Conservation (phyloP, 2,797 vertebrate species). For the Rhinichthys osculus region DNA sequence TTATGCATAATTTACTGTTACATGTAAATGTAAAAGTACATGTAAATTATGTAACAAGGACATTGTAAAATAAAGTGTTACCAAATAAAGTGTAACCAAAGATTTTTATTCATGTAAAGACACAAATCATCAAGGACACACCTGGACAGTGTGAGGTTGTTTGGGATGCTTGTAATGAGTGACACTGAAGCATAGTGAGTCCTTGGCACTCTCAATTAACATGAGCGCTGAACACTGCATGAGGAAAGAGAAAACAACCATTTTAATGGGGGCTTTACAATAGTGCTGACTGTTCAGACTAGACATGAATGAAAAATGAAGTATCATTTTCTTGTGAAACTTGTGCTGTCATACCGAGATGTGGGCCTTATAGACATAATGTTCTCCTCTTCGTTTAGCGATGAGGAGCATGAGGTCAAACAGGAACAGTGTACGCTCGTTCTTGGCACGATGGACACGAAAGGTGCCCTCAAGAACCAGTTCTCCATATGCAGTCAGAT, state of each 20-base stretch:
- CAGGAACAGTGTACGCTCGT: constrained; percentile 90
- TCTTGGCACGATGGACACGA: constrained; percentile 86
- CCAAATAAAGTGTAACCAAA: too few relatives aligned
- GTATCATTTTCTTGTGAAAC: background rate
- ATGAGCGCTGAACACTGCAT: constrained; percentile 89
- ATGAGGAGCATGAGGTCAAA: constrained; percentile 90
- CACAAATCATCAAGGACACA: constrained; percentile 76
- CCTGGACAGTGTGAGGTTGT: constrained; percentile 92
- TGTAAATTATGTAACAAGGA: too few relatives aligned
- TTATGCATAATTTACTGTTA: too few relatives aligned
- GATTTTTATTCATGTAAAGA: background rate
- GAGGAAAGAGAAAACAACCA: constrained; percentile 33
- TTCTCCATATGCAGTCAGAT: constrained; percentile 90
- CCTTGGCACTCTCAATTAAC: constrained; percentile 91
- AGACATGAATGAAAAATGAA: background rate
- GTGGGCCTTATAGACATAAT: constrained; percentile 89
- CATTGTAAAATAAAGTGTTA: too few relatives aligned
- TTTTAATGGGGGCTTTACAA: background rate
- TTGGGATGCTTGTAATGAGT: constrained; percentile 93
- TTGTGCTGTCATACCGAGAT: constrained; percentile 81
- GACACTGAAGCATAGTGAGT: constrained; percentile 91
- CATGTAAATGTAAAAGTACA: too few relatives aligned
- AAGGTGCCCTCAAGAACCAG: constrained; percentile 94
- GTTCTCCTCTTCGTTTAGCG: constrained; percentile 89
- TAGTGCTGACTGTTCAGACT: background rate